These are phyloP conservation scores for Mamestra brassicae DNA, from an alignment of 2,888 invertebrate genomes.

Conservation along the genomic window DNA sequence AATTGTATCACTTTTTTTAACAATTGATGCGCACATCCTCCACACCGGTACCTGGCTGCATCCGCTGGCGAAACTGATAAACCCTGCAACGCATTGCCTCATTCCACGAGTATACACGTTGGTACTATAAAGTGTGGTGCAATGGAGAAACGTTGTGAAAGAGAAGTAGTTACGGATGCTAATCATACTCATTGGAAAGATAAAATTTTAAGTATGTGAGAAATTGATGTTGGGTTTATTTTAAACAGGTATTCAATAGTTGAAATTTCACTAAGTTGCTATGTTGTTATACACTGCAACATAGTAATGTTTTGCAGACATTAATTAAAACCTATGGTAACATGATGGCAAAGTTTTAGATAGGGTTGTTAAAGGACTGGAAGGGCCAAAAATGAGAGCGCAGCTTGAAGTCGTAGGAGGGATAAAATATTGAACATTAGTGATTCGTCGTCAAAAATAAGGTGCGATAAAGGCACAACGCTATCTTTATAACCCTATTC, in stretches of 20 bases:
- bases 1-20: constrained; percentile 50
- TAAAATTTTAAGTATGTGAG: constrained; percentile 32
- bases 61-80: constrained; percentile 75
- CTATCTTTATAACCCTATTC: not conserved
- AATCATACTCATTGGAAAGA: constrained; percentile 49
- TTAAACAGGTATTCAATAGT: not conserved
- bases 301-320: not conserved
- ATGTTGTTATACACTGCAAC: no score
- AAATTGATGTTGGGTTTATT: not conserved
- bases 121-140: constrained; percentile 57
- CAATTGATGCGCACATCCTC: constrained; percentile 65
- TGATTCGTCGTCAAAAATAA: not conserved
- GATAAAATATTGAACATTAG: not conserved
- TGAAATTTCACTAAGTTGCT: not conserved
- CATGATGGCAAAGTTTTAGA: not conserved
- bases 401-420: not conserved
- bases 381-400: not conserved
- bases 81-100: constrained; percentile 68
- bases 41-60: constrained; percentile 56
- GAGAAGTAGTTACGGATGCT: constrained; percentile 42
- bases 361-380: not conserved
- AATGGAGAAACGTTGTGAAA: constrained; percentile 61
- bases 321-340: not conserved
- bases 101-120: constrained; percentile 68
- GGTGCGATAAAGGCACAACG: not conserved